Base-by-base conservation (phyloP, 2,797 vertebrate species). In the Aselliscus stoliczkanus region DNA sequence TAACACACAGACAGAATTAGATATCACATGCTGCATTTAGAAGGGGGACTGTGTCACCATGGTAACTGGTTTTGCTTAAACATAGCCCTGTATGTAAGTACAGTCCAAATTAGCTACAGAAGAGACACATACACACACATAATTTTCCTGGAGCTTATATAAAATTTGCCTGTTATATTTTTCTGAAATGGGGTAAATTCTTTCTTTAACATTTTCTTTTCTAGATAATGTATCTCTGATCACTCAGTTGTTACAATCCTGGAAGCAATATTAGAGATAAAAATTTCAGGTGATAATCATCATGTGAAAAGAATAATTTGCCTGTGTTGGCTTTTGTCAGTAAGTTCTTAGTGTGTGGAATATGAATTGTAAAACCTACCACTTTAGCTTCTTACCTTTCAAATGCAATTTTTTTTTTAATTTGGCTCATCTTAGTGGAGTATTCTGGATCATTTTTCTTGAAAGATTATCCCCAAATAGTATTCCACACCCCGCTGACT, bases 1-100 rank as follows among this genome's bases (percentile, higher is more conserved):
- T 83, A 83, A 94, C 6, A 20, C 79, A 75, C 84, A 88, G 93
- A 27, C 23, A 39, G 1, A 76, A 96, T 97, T 75, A 98, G 98
- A 96, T 88, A 97, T 67, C 88, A 44, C 58, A 29, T 60, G 84
- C 98, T 37, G 0, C 23, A 94, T 97, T 98, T 97, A 97, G 95
- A 90, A 91, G 88, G 34, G 84, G 77, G 86, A 76, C 0, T 0
- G 76, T 42, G 94, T 98, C 94, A 84, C 98, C 97, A 98, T 96
- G 95, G 98, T 47, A 98, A 98, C 98, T 0, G 37, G 82, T 23
- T 97, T 97, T 21, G 1, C 97, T 98, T 97, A 97, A 97, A 84
- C 70, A 56, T 80, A 95, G 96, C 1, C 39, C 80, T 65, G 92
- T 70, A 73, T 52, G 29, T 89, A 92, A 0, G 0, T 31, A 76